phyloP scores from a whole-genome alignment of 2,113 vertebrate species.

The Zosterops borbonicus region DNA sequence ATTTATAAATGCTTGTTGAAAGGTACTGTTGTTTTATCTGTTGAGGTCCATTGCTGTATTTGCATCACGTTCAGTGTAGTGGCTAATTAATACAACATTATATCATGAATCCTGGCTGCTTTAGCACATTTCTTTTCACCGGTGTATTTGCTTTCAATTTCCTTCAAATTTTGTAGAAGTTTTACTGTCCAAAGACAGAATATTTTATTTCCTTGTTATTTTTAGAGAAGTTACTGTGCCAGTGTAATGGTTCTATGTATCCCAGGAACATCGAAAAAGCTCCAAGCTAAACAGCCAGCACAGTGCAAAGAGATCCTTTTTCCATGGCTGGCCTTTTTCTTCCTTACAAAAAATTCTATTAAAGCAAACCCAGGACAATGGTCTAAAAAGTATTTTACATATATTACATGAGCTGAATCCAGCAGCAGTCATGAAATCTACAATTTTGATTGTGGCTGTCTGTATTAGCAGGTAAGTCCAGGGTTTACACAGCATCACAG shows the following conservation, averaged over 20 bases:
- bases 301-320: background rate
- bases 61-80: background rate
- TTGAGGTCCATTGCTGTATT: background rate
- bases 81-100: background rate
- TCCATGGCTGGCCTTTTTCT: background rate
- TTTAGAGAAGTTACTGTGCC: background rate
- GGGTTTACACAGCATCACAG: background rate
- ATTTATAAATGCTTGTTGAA: background rate
- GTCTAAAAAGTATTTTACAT: background rate
- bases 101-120: background rate
- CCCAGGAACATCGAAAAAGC: background rate
- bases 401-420: background rate
- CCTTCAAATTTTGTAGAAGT: background rate
- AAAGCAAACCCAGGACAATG: background rate
- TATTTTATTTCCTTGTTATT: background rate
- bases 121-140: background rate
- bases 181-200: background rate
- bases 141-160: background rate
- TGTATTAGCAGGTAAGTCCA: background rate
- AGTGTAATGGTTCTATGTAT: background rate
- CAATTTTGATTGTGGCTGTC: background rate
- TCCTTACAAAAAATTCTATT: background rate
- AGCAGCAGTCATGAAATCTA: background rate
- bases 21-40: background rate
- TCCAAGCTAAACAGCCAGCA: background rate